phyloP scores from a whole-genome alignment of 92 coral and sea anemone genomes.

The Montipora capitata region DNA sequence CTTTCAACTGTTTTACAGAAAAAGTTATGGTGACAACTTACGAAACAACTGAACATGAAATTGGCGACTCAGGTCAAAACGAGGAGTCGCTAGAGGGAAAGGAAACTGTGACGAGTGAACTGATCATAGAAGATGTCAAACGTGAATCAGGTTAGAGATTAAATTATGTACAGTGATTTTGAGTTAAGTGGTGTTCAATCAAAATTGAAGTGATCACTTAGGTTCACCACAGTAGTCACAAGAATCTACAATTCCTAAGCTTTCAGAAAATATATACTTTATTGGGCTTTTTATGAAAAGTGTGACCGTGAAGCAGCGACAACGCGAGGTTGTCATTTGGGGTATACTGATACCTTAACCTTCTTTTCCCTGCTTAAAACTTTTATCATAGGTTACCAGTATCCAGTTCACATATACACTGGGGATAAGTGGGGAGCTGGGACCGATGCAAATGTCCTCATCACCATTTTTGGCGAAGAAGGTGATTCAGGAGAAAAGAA shows the following conservation, averaged over 20 bases:
- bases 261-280: too few relatives aligned
- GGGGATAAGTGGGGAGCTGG: constrained; percentile 95
- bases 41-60: background rate
- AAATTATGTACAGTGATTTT: too few relatives aligned
- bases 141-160: background rate
- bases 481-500: constrained; percentile 92
- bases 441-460: constrained; percentile 92
- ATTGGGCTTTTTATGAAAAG: too few relatives aligned
- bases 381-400: constrained; percentile 56
- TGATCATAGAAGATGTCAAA: background rate
- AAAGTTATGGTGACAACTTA: constrained; percentile 42
- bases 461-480: constrained; percentile 92
- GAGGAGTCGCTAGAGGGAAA: background rate
- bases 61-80: background rate
- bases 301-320: too few relatives aligned
- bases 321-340: too few relatives aligned
- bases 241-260: too few relatives aligned
- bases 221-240: too few relatives aligned
- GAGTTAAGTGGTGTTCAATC: too few relatives aligned
- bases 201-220: background rate
- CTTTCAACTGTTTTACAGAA: constrained; percentile 13
- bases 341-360: too few relatives aligned
- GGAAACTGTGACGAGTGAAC: background rate
- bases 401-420: constrained; percentile 90
- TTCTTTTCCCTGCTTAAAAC: too few relatives aligned